A percentile compares a stretch with the other conserved stretches of the same genome.
Evolutionary conservation across 2,888 invertebrate species (phyloP).

Genomic region (Camponotus fellah): DNA sequence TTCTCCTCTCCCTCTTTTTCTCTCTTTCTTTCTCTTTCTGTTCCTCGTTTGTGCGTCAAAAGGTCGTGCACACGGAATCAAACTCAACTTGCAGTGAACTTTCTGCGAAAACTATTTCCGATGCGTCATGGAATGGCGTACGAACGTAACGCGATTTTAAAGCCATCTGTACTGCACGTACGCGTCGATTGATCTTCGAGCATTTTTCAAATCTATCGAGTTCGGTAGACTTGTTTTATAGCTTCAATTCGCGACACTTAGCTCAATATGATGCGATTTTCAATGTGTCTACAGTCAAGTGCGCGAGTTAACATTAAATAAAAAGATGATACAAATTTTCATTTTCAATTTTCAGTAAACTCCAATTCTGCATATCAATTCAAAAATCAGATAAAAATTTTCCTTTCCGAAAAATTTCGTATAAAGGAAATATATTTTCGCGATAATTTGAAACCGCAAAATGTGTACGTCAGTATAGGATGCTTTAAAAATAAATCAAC

Average conservation of each 20-base stretch:
- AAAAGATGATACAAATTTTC: neutral
- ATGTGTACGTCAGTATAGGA: neutral
- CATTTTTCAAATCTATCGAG: constrained; percentile 1
- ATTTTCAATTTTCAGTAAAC: too few species aligned
- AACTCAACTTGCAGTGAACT: constrained; percentile 34
- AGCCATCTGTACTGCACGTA: constrained; percentile 2
- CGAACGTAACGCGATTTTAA: constrained; percentile 34
- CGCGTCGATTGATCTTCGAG: constrained; percentile 13
- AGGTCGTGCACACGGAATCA: constrained; percentile 6
- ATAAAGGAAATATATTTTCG: constrained; percentile 4
- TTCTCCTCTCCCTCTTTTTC: neutral
- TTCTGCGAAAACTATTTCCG: constrained; percentile 42
- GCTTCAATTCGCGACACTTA: neutral
- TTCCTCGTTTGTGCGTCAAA: neutral
- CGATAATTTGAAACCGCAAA: neutral
- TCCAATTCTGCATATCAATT: neutral
- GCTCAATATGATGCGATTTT: neutral
- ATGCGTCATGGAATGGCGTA: constrained; percentile 25
- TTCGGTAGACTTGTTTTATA: neutral
- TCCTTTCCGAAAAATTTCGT: neutral
- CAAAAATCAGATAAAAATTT: neutral
- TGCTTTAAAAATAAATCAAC: neutral
- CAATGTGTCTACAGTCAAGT: neutral
- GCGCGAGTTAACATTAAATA: neutral
- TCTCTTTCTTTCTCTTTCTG: neutral